Percentiles rank a stretch among this genome's conserved stretches.
Evolutionary conservation across 2,113 vertebrate genomes (phyloP).

Genomic region (Irena cyanogastra): DNA sequence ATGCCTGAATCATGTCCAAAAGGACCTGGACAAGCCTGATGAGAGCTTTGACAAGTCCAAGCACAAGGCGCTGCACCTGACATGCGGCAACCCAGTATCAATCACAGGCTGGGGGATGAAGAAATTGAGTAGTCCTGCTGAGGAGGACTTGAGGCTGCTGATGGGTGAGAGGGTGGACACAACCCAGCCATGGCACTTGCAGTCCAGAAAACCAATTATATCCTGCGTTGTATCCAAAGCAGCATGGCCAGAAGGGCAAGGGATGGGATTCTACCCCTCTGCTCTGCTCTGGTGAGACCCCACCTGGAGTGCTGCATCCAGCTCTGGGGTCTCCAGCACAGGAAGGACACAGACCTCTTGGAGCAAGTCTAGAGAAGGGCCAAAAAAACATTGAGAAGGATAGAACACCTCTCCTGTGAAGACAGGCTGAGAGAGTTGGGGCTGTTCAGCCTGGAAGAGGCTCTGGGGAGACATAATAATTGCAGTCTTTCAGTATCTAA

Average conservation of each 20-base stretch:
- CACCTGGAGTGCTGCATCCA: background rate
- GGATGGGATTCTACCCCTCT: background rate
- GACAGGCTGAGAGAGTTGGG: background rate
- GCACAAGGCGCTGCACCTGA: background rate
- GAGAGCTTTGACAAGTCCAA: background rate
- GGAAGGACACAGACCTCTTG: background rate
- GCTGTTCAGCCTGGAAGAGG: background rate
- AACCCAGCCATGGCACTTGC: background rate
- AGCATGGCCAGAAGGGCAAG: rapidly evolving
- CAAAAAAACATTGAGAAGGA: background rate
- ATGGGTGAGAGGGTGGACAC: background rate
- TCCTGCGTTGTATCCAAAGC: background rate
- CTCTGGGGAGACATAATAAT: background rate
- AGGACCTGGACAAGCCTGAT: background rate
- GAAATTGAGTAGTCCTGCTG: no score
- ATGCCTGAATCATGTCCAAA: background rate
- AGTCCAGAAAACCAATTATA: background rate
- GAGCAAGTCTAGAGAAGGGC: background rate
- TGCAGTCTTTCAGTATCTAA: background rate
- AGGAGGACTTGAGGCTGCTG: background rate
- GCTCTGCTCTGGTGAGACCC: background rate
- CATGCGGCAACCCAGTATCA: background rate
- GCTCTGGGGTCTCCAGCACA: background rate
- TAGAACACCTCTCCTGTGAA: background rate
- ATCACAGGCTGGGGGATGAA: background rate